Base-by-base conservation (phyloP, 2,797 vertebrate genomes). In the Australoheros facetus region DNA sequence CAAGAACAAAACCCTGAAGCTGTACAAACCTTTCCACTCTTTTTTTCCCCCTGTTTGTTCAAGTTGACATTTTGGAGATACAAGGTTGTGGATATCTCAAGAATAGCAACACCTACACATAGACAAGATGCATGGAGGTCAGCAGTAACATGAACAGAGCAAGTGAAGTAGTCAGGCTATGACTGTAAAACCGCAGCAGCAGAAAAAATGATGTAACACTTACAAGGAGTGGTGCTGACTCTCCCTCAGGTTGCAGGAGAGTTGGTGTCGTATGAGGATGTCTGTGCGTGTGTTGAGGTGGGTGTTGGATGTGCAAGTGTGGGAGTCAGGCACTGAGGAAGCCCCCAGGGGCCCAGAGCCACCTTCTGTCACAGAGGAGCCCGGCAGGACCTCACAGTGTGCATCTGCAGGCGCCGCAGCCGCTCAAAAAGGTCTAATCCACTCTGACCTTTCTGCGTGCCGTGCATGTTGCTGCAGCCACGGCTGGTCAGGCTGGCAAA, bases 371-470 rank as follows among this genome's bases (percentile, higher is more conserved):
- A 30, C 53, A 0, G 60, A 66, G 70, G 56, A 66, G 66, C 58
- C 75, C 19, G 10, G 62, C 59, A 45, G 75, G 84, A 79, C 79
- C 78, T 78, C 87, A 30, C 84, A 78, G 74, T 12, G 51, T 21
- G 74, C 1, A 34, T 81, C 86, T 81, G 37, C 85, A 79, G 83
- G 79, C 70, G 3, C 76, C 7, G 48, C 1, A 6, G 73, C 53
- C 4, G 6, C 74, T 81, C 79, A 54, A 19, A 55, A 71, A 79
- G 66, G 70, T 73, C 89, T 84, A 78, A 86, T 90, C 81, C 76
- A 56, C 54, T 19, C 19, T 89, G 90, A 93, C 91, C 91, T 92
- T 92, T 91, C 53, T 21, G 66, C 3, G 28, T 73, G 75, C 56
- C 28, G 32, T 56, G 79, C 56, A 26, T 56, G 81, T 39, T 56